Evolutionary conservation across 2,113 vertebrate species (phyloP).

Genomic region (Eubucco bourcierii): DNA sequence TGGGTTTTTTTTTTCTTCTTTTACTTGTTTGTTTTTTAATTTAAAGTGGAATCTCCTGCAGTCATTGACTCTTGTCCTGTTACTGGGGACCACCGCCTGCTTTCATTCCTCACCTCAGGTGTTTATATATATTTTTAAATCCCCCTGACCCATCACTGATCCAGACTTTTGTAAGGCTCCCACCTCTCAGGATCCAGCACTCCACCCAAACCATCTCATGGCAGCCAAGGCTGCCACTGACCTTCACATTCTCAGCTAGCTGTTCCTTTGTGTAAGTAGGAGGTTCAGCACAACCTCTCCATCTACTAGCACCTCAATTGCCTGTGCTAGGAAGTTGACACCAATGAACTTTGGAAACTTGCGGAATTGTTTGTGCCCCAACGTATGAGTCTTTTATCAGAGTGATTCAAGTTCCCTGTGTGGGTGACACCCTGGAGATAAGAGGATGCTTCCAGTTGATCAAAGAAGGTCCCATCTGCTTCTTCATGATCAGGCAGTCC

Average conservation of each 20-base stretch:
- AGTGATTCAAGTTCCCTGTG: not conserved
- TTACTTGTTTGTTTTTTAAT: not conserved
- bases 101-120: not conserved
- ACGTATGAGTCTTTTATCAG: not conserved
- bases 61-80: not conserved
- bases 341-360: not conserved
- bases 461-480: not conserved
- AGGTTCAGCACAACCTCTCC: not conserved
- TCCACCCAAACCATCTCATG: accelerated
- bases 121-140: not conserved
- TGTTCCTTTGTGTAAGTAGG: not conserved
- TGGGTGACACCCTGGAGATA: not conserved
- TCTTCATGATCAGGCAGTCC: not conserved
- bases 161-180: not conserved
- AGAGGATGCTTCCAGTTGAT: not conserved
- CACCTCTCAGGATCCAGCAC: not conserved
- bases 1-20: not conserved
- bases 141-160: not conserved
- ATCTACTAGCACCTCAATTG: accelerated
- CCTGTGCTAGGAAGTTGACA: not conserved
- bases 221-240: not conserved
- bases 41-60: not conserved
- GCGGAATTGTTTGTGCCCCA: not conserved
- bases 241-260: not conserved
- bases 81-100: not conserved